Evolutionary conservation across 2,888 invertebrate species (phyloP), one percentile per base, ranked within the genome.

Genomic region (Coelinius sp.): DNA sequence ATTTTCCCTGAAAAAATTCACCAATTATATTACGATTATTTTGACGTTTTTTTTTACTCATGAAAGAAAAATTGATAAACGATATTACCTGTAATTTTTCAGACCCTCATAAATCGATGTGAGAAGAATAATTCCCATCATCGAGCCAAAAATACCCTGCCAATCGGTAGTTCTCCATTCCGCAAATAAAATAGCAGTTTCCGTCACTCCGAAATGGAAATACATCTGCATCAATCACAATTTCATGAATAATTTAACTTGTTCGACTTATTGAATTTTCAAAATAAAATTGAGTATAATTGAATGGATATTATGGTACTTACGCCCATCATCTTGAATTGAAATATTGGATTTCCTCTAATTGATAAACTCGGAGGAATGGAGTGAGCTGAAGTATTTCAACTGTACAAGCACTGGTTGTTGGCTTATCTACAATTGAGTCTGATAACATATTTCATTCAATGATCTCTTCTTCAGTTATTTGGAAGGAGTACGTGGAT

Each of bases 21-120:
- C 5, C 6, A 35, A 35, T 35, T 35, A 10, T 35, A n/a, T n/a
- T n/a, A n/a, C n/a, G n/a, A n/a, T n/a, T n/a, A n/a, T n/a, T n/a
- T n/a, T n/a, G n/a, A n/a, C n/a, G n/a, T 35, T 35, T 35, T 69
- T 38, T n/a, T 7, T 7, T n/a, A n/a, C n/a, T n/a, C n/a, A n/a
- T n/a, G n/a, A n/a, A n/a, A n/a, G n/a, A n/a, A n/a, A n/a, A n/a
- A n/a, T n/a, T n/a, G n/a, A n/a, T n/a, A n/a, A n/a, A n/a, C 22
- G n/a, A 35, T 46, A 70, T 79, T 80, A 89, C 89, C 92, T 88
- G 77, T 90, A 90, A 83, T 90, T 92, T 83, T 93, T 93, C 4
- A 94, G 84, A 4, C 91, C 92, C 86, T 94, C 93, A 78, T 93
- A 93, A 8, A 92, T 84, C 17, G 91, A 89, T 1, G 91, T 91